Evolutionary conservation across 1,140 invertebrate genomes (phyloP).

Genomic region (Lucilia cuprina): DNA sequence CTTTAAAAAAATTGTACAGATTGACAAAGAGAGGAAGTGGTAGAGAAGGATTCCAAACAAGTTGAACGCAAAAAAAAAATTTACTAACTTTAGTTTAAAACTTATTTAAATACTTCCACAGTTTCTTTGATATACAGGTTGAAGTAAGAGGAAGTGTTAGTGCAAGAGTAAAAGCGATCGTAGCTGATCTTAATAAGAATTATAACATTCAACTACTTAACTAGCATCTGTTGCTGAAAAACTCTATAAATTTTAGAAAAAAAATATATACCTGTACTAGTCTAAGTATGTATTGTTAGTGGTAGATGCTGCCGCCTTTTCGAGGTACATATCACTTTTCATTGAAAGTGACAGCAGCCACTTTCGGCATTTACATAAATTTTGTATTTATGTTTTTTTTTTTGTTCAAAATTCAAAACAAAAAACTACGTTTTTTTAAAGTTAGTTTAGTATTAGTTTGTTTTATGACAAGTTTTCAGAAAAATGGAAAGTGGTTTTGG

Average conservation of each 20-base stretch:
- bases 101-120: neutral
- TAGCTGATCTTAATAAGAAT: too few relatives aligned
- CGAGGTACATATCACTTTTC: slow-evolving; percentile 23
- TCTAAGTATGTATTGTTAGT: neutral
- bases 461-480: slow-evolving; percentile 27
- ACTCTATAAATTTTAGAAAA: neutral
- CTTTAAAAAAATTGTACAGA: neutral
- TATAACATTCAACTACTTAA: too few relatives aligned
- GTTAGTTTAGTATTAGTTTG: neutral
- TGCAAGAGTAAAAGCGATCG: neutral
- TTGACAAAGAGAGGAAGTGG: too few relatives aligned
- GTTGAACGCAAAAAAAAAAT: neutral
- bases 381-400: neutral
- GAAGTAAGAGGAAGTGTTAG: neutral
- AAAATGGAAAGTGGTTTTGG: slow-evolving; percentile 32
- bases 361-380: slow-evolving; percentile 34
- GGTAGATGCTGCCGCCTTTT: slow-evolving; percentile 5
- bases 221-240: neutral
- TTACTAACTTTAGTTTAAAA: neutral
- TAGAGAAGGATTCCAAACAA: neutral
- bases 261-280: neutral
- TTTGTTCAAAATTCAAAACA: neutral
- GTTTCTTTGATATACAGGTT: neutral
- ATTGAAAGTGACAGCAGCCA: slow-evolving; percentile 28
- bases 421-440: neutral